phyloP scores from a whole-genome alignment of 2,113 vertebrate species.

The Callospermophilus lateralis region DNA sequence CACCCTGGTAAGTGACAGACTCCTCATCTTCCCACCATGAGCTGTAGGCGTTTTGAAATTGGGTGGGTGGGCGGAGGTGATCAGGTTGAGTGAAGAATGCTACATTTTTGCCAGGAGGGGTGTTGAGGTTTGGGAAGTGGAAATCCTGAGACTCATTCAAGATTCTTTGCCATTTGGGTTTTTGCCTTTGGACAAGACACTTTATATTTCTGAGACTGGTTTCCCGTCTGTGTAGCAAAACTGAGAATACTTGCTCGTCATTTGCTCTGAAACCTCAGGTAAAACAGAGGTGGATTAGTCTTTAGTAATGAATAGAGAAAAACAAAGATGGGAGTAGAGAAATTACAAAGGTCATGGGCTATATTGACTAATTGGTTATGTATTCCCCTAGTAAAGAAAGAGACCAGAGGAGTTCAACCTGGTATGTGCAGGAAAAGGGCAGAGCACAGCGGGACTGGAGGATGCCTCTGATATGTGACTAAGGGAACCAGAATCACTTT shows the following conservation, averaged over 20 bases:
- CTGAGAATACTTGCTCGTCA: neutral
- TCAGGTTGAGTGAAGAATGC: neutral
- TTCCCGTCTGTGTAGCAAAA: neutral
- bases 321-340: neutral
- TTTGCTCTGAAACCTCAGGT: neutral
- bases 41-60: neutral
- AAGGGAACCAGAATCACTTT: neutral
- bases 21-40: neutral
- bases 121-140: neutral
- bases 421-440: neutral
- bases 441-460: neutral
- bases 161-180: neutral
- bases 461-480: neutral
- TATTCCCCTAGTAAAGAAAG: neutral
- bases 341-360: neutral
- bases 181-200: conserved; percentile 13
- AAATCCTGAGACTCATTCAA: neutral
- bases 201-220: neutral
- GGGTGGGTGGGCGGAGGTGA: neutral
- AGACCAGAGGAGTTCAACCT: neutral
- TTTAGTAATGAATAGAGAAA: neutral
- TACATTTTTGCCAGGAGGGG: neutral
- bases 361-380: neutral
- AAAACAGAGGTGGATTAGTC: neutral
- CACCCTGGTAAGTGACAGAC: too few relatives aligned